These are phyloP conservation scores for Euglossa dilemma DNA, from an alignment of 1,140 invertebrate genomes.

Conservation along the genomic window DNA sequence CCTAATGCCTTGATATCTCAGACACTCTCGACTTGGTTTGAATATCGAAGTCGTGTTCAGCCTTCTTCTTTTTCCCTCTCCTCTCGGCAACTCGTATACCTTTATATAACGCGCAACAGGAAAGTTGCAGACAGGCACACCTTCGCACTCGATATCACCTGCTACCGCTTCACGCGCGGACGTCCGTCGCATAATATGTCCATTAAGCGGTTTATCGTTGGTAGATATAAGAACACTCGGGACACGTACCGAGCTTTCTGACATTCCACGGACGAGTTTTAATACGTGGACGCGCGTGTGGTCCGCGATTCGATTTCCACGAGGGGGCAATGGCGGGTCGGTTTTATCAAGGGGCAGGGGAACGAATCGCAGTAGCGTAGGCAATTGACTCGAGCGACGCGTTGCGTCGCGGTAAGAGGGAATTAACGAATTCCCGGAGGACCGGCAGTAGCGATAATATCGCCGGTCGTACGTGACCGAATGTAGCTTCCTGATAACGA, in stretches of 20 bases:
- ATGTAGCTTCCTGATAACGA: slow-evolving; percentile 29
- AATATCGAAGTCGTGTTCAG: background rate
- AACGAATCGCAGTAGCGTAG: slow-evolving; percentile 30
- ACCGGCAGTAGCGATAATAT: slow-evolving; percentile 1
- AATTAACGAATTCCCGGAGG: slow-evolving; percentile 40
- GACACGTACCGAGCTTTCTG: slow-evolving; percentile 1
- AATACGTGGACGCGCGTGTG: slow-evolving; percentile 32
- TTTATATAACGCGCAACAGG: background rate
- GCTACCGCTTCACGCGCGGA: background rate
- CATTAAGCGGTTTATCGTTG: slow-evolving; percentile 33
- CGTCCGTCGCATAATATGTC: slow-evolving; percentile 17
- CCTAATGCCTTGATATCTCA: background rate
- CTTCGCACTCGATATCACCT: background rate
- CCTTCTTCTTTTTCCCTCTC: background rate
- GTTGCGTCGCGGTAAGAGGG: slow-evolving; percentile 14
- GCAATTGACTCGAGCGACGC: slow-evolving; percentile 16
- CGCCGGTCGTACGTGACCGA: slow-evolving; percentile 9
- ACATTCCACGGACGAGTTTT: slow-evolving; percentile 12
- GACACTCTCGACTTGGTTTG: no score
- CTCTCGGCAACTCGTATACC: background rate
- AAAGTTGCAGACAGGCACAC: background rate
- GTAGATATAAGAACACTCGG: slow-evolving; percentile 12
- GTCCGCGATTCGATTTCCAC: slow-evolving; percentile 40
- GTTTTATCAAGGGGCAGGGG: slow-evolving; percentile 13
- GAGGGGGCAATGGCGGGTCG: background rate